Evolutionary conservation across 1,140 invertebrate genomes (phyloP), one percentile per base, ranked within the genome.

Genomic region (Cydia splendana): DNA sequence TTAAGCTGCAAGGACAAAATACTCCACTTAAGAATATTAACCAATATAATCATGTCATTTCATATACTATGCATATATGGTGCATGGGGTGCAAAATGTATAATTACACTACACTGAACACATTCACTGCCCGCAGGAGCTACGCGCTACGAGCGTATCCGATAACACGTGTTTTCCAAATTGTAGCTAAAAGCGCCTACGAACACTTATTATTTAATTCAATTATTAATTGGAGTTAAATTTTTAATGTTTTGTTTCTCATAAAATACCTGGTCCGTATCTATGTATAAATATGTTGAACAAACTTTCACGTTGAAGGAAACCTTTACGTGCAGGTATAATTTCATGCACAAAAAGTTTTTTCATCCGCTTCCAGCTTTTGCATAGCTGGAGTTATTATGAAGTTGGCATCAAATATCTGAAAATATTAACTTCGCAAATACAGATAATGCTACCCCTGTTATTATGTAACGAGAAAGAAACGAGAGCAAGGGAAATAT

Each of bases 401-500:
- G 67, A 71, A 71, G 67, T 71, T 71, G 67, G 67, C 67, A 71
- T 71, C 15, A 71, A 71, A 71, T 71, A 71, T 71, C n/a, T 71
- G 67, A 67, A 75, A 79, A 79, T 67, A 82, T 84, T 79, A 82
- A 82, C 77, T 80, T 84, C 81, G 82, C 81, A 82, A 85, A 84
- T 85, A 81, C 77, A 79, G 77, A 82, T 79, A 78, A 81, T 82
- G 78, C 83, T 84, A 82, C 85, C 80, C 80, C 81, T 57, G 83
- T 87, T 88, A 85, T 87, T 88, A 85, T 80, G 80, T 86, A 89
- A 87, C 74, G 65, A 65, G 71, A 77, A 78, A 83, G 80, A 77
- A 84, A 84, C 82, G 78, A 80, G 80, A 80, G 81, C 79, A 84
- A 80, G 81, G 83, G 80, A 85, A 87, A 87, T 83, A 83, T 84